These are phyloP conservation scores for Horisme vitalbata DNA, from an alignment of 2,888 invertebrate genomes.

Conservation along the genomic window DNA sequence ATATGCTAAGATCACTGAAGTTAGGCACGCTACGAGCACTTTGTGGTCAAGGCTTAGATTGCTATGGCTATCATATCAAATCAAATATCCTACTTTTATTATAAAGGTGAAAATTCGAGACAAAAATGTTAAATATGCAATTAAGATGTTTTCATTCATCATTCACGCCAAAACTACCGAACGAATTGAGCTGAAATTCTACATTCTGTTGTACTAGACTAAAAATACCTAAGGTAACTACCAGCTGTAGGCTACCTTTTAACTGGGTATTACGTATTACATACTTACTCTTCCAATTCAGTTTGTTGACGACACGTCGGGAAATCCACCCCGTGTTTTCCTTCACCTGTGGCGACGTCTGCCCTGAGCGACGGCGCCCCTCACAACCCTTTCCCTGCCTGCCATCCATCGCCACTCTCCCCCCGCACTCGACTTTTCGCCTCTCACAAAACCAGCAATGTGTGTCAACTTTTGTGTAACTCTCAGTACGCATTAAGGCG, in stretches of 20 bases:
- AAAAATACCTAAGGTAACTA: too few relatives aligned
- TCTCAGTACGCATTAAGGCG: slow-evolving; percentile 52
- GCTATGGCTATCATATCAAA: too few relatives aligned
- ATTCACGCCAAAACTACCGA: too few relatives aligned
- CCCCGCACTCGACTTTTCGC: not conserved
- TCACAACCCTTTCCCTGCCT: slow-evolving; percentile 27
- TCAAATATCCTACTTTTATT: too few relatives aligned
- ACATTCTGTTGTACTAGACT: too few relatives aligned
- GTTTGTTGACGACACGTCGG: not conserved
- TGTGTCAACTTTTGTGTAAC: slow-evolving; percentile 13
- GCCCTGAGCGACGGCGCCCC: slow-evolving; percentile 63
- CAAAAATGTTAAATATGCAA: too few relatives aligned
- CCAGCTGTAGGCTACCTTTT: not conserved
- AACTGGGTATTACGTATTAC: not conserved
- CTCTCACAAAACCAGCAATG: slow-evolving; percentile 38
- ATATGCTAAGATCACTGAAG: too few relatives aligned
- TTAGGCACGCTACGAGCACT: too few relatives aligned
- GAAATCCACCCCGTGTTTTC: slow-evolving; percentile 43
- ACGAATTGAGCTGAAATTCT: too few relatives aligned
- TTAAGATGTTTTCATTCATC: too few relatives aligned
- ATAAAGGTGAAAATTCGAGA: too few relatives aligned
- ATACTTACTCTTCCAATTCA: slow-evolving; percentile 4
- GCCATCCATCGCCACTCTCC: slow-evolving; percentile 42
- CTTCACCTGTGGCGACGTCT: slow-evolving; percentile 59
- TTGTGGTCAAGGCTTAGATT: too few relatives aligned